Evolutionary conservation across 2,888 invertebrate species (phyloP), one percentile per base, ranked within the genome.

Genomic region (Drosophila meridionalis): DNA sequence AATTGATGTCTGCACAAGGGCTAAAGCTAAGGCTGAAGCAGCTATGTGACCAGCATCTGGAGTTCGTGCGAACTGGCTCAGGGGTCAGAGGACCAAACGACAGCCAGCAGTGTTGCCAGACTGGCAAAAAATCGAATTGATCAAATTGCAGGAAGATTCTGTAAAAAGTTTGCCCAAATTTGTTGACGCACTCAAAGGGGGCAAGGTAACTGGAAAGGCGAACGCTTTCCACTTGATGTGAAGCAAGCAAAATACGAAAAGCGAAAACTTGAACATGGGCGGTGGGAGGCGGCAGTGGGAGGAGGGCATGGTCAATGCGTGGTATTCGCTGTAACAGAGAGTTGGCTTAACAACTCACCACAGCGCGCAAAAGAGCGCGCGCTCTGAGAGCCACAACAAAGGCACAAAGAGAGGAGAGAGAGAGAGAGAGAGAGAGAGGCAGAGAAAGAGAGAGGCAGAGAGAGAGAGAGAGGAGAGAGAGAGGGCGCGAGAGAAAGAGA

Each of bases 1-100:
- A 87, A 89, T 87, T 85, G 76, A 87, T 87, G 83, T 60, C 63
- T 71, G 71, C 72, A 63, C 43, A 58, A 78, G 59, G 59, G 57
- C 58, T 64, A 47, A 52, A 68, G 69, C 65, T 66, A 63, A 56
- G 59, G 57, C 58, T 64, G 47, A 52, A 68, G 69, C 65, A 64
- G 61, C 73, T 57, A 64, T 78, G 65, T 32, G 50, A 32, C 20
- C 34, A 71, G 62, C 56, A 72, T 12, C 34, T 45, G 71, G 34
- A 56, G 9, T 40, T 52, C 47, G 11, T 34, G 45, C 32, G 53
- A 34, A 14, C 32, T 42, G 28, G 14, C 40, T 36, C 40, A 28
- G 52, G 57, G 56, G 52, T 36, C 48, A 14, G 30, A 20, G 55
- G 26, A 26, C 12, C 7, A 26, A 36, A n/a, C 14, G 14, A 20